phyloP scores from a whole-genome alignment of 1,140 invertebrate species.

The Drusus annulatus region DNA sequence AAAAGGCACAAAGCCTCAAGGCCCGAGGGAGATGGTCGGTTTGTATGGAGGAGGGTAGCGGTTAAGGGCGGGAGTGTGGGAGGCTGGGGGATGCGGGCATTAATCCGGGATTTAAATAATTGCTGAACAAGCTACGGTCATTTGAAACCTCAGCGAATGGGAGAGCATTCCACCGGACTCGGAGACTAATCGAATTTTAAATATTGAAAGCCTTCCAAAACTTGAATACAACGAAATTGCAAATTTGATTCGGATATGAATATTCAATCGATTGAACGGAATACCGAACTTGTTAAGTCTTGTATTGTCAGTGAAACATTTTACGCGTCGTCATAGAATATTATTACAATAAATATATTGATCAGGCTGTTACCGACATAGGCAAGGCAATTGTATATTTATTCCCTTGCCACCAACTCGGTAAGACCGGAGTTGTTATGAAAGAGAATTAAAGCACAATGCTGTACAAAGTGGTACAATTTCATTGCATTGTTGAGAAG shows the following conservation, averaged over 20 bases:
- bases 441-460: too few species aligned
- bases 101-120: conserved; percentile 41
- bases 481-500: too few species aligned
- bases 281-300: too few species aligned
- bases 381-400: too few species aligned
- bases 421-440: too few species aligned
- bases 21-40: not conserved
- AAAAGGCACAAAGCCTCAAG: not conserved
- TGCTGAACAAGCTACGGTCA: conserved; percentile 31
- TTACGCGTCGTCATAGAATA: too few species aligned
- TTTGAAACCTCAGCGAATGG: not conserved
- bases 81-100: not conserved
- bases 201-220: not conserved
- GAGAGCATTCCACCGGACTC: conserved; percentile 18
- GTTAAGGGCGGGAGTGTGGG: not conserved
- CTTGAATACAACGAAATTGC: conserved; percentile 20
- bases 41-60: not conserved
- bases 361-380: too few species aligned
- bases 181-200: conserved; percentile 17
- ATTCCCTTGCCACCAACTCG: too few species aligned
- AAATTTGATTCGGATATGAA: not conserved
- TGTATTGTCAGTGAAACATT: too few species aligned
- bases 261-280: not conserved
- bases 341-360: too few species aligned
- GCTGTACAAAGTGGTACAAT: too few species aligned